Evolutionary conservation across 92 coral and sea anemone species (phyloP), one percentile per base, ranked within the genome.

Genomic region (Virgularia gustaviana): DNA sequence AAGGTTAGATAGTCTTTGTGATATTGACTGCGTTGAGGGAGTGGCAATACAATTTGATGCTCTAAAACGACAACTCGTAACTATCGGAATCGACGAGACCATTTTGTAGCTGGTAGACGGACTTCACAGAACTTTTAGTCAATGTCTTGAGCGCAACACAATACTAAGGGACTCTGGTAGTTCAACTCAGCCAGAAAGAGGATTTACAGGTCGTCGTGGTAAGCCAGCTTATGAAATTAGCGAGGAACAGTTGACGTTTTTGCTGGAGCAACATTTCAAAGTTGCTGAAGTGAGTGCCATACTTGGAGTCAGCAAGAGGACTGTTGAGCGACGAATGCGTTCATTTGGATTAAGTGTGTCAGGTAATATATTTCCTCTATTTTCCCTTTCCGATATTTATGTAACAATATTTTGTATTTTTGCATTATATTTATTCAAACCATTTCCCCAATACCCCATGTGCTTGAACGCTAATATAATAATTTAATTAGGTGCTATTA

Each of bases 311-410:
- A 79, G 81, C 28, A 67, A 84, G 42, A 13, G 88, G 25, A 83
- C 78, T 41, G 79, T 84, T 63, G 85, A 84, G 73, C 75, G 82
- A 67, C 66, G 88, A 70, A 71, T 84, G 79, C 45, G 81, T 28
- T 11, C 57, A 27, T 79, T 64, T 63, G 88, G 85, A 8, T 39
- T 83, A 29, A 83, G 72, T 34, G 79, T 83, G 57, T 49, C 82
- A 60, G 86, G 86, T 82, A 72, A 16, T 43, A 22, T 22, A 43
- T 43, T 43, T n/a, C n/a, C n/a, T n/a, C n/a, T n/a, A n/a, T n/a
- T n/a, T n/a, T n/a, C n/a, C n/a, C n/a, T n/a, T n/a, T n/a, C n/a
- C n/a, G n/a, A n/a, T n/a, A n/a, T n/a, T n/a, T n/a, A n/a, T n/a
- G n/a, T n/a, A n/a, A n/a, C n/a, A n/a, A n/a, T n/a, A n/a, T n/a